Evolutionary conservation across 1,140 invertebrate genomes (phyloP), one percentile per base, ranked within the genome.

Genomic region (Oryctes rhinoceros): DNA sequence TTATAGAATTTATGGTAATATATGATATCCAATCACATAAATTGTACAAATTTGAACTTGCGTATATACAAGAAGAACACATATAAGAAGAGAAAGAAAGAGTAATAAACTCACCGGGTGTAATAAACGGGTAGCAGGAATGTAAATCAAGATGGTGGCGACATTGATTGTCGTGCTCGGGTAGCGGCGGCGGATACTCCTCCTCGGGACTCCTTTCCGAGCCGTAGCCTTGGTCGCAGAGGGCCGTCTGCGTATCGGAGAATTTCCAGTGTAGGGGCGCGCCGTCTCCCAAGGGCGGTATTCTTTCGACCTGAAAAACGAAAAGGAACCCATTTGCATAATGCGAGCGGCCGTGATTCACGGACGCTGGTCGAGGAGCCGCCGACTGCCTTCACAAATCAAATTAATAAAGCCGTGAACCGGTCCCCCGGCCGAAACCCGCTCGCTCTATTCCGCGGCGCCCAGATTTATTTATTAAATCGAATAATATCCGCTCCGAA

Each of bases 171-270:
- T 84, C 83, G 81, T 86, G 84, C 7, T 89, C 89, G 6, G 92
- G 92, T 37, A 92, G 86, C 53, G 91, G 90, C 1, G 93, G 92
- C 3, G 92, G 91, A 87, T 92, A 92, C 84, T 94, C 93, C 74
- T 94, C 93, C 86, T 94, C 93, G 0, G 93, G 93, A 0, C 93
- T 94, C n/a, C 93, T 88, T 84, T 94, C 93, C 0, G 93, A 94
- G 3, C 92, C 93, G 86, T 95, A 94, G 49, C 94, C 94, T 85
- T 94, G 93, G 87, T 94, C 93, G 86, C 93, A 93, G 35, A 92
- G 91, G 44, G 91, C 84, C 15, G 86, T 87, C 67, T 87, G 86
- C 53, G 83, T 85, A 81, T 88, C 87, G 35, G 86, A 86, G 80
- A 88, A 87, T 80, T 87, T 88, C 86, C 86, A 87, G 80, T 87